Evolutionary conservation across 2,888 invertebrate genomes (phyloP).

Genomic region (Cosmia pyralina): DNA sequence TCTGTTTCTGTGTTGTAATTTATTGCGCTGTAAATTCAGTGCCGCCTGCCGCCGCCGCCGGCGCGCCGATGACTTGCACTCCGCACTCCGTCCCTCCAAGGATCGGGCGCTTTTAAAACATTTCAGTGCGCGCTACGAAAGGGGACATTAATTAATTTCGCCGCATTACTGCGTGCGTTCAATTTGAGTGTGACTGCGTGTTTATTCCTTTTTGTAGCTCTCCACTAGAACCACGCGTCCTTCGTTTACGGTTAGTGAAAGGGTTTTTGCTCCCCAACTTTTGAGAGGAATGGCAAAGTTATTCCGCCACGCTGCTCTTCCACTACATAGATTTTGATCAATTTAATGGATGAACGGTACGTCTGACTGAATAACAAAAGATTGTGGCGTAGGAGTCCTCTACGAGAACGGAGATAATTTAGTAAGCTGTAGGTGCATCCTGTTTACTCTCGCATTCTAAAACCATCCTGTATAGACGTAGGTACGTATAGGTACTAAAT

Average conservation of each 20-base stretch:
- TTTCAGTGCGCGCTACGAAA: conserved; percentile 76
- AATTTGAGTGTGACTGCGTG: conserved; percentile 79
- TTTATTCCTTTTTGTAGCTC: conserved; percentile 72
- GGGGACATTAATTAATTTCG: conserved; percentile 88
- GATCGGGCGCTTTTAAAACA: conserved; percentile 81
- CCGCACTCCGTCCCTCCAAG: conserved; percentile 71
- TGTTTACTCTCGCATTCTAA: conserved; percentile 52
- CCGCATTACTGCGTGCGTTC: conserved; percentile 79
- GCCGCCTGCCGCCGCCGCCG: conserved; percentile 56
- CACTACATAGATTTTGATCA: conserved; percentile 49
- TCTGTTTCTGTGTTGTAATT: conserved; percentile 82
- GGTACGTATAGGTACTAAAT: conserved; percentile 20
- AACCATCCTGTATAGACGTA: conserved; percentile 29
- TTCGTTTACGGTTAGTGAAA: conserved; percentile 53
- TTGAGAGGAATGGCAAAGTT: conserved; percentile 40
- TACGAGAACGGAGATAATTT: conserved; percentile 50
- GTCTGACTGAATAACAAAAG: conserved; percentile 49
- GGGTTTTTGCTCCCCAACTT: conserved; percentile 55
- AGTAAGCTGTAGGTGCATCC: conserved; percentile 51
- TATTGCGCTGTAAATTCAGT: conserved; percentile 85
- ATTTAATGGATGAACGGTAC: conserved; percentile 47
- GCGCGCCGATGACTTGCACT: conserved; percentile 85
- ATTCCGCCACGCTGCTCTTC: conserved; percentile 27
- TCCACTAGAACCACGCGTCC: conserved; percentile 48
- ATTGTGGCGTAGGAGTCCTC: conserved; percentile 52